Percentiles rank a stretch among this genome's conserved stretches.
Conservation (phyloP, 2,888 invertebrate genomes). For the Ommatoiulus sabulosus region DNA sequence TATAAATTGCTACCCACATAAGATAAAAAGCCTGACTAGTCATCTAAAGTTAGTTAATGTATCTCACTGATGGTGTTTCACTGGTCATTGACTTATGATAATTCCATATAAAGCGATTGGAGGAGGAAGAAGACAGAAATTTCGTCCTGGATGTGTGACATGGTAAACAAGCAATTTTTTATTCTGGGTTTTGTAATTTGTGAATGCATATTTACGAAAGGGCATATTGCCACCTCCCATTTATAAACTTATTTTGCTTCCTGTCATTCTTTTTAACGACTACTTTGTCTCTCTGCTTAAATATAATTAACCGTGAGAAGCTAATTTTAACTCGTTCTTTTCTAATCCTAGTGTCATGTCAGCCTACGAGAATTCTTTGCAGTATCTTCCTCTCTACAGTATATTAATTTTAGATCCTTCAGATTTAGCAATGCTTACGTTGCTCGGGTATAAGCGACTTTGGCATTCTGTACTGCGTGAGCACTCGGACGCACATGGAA, state of each 20-base stretch:
- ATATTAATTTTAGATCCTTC: constrained; percentile 25
- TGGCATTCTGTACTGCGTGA: background rate
- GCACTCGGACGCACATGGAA: background rate
- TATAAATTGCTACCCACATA: no score
- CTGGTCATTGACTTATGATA: no score
- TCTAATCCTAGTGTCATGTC: background rate
- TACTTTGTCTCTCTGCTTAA: background rate
- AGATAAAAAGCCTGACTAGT: no score
- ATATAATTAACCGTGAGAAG: background rate
- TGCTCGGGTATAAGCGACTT: background rate
- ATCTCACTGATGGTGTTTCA: no score
- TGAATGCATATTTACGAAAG: background rate
- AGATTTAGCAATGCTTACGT: background rate
- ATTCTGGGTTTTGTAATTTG: no score
- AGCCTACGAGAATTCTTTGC: constrained; percentile 11
- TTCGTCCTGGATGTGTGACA: no score
- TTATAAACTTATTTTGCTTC: background rate
- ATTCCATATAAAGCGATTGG: no score
- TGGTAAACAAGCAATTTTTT: no score
- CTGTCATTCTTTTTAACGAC: background rate
- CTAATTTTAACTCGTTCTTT: constrained; percentile 7
- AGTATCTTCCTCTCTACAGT: background rate
- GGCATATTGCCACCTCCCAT: background rate
- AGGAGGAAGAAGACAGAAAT: no score
- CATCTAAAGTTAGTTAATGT: no score